Evolutionary conservation across 2,797 vertebrate species (phyloP).

Genomic region (Sebastes itinus): DNA sequence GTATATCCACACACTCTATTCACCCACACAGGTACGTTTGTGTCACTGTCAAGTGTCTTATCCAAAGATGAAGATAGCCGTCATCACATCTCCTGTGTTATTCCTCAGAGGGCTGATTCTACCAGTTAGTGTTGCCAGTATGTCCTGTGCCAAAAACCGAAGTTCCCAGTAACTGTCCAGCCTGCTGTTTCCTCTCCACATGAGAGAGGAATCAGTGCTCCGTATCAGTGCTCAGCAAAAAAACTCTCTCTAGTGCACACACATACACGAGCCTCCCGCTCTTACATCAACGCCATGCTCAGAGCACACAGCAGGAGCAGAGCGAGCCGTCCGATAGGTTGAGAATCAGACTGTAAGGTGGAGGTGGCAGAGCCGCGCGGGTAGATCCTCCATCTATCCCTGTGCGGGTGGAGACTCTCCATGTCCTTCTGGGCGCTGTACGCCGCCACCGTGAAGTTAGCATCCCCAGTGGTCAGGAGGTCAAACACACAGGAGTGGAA

Average conservation of each 20-base stretch:
- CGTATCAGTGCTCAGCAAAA: conserved; percentile 64
- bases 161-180: conserved; percentile 37
- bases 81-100: conserved; percentile 6
- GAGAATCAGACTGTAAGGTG: conserved; percentile 27
- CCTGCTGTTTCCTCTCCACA: conserved; percentile 26
- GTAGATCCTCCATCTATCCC: conserved; percentile 93
- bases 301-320: conserved; percentile 80
- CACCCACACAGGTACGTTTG: conserved; percentile 65
- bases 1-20: conserved; percentile 80
- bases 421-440: conserved; percentile 93
- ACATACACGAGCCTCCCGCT: conserved; percentile 21
- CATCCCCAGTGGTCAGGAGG: conserved; percentile 95
- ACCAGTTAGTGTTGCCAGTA: conserved; percentile 11
- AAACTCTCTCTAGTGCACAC: conserved; percentile 60
- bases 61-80: conserved; percentile 24
- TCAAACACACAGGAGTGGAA: conserved; percentile 97
- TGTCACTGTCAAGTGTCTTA: conserved; percentile 43
- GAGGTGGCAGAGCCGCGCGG: conserved; percentile 72
- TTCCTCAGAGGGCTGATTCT: conserved; percentile 33
- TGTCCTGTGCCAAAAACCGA: conserved; percentile 28
- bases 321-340: conserved; percentile 37
- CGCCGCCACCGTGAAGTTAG: conserved; percentile 93
- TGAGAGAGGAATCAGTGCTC: conserved; percentile 45
- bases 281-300: conserved; percentile 42
- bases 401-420: conserved; percentile 90